phyloP scores from a whole-genome alignment of 2,888 invertebrate species.

The Camponotus fellah region DNA sequence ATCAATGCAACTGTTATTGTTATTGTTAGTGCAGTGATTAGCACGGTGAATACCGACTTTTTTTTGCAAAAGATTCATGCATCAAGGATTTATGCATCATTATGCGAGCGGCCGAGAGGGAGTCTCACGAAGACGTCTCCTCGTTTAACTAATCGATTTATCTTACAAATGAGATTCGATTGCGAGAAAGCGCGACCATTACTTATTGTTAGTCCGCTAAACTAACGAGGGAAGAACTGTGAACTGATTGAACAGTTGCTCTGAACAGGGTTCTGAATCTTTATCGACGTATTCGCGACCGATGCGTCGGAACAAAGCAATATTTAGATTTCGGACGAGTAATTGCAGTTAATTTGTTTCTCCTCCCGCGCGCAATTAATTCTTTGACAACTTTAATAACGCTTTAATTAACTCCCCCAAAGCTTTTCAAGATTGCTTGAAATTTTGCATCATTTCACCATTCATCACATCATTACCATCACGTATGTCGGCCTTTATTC shows the following conservation, averaged over 20 bases:
- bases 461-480: background rate
- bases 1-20: slow-evolving; percentile 10
- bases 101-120: background rate
- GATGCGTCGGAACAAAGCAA: slow-evolving; percentile 12
- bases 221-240: slow-evolving; percentile 13
- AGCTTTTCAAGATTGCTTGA: background rate
- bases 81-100: background rate
- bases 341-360: slow-evolving; percentile 17
- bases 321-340: background rate
- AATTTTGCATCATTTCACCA: background rate
- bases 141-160: background rate
- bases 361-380: slow-evolving; percentile 8
- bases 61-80: background rate
- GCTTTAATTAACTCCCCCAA: slow-evolving; percentile 24
- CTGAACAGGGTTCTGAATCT: too few species aligned
- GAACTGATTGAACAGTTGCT: background rate
- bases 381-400: slow-evolving; percentile 18
- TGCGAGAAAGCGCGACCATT: background rate
- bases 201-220: slow-evolving; percentile 4
- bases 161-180: slow-evolving; percentile 4
- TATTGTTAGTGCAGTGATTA: slow-evolving; percentile 24
- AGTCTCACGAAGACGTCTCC: background rate
- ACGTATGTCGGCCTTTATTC: background rate
- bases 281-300: background rate
- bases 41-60: slow-evolving; percentile 17